Base-by-base conservation (phyloP, 2,888 invertebrate genomes). In the Cheilosia impressa region DNA sequence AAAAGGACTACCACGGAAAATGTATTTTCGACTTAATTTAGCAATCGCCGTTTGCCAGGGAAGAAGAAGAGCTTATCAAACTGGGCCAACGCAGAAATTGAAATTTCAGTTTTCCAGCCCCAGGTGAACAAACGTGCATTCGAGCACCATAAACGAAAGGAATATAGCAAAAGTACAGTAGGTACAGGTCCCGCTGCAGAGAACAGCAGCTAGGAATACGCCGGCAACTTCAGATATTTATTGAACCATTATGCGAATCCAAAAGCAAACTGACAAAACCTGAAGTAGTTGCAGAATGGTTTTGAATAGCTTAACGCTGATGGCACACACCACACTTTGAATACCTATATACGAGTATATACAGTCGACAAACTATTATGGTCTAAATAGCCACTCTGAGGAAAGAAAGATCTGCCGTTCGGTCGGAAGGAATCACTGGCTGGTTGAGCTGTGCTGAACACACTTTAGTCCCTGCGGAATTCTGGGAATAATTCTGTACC, bases 161-260 rank as follows among this genome's bases (percentile, higher is more conserved):
- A n/a, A 45, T 45, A 45, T 45, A 17, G 17, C 55, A 69, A 65
- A 47, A 71, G 65, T 76, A 58, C 31, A 31, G 9, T 9, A 31
- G 66, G 41, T 76, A 58, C 52, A 55, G 47, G 34, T 47, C 17
- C 43, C 13, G 43, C 50, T 34, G 45, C 17, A 2, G 17, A 65
- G 43, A 17, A 72, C 62, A 5, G 71, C 38, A 19, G 13, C 17
- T 19, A 34, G 34, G 31, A 7, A n/a, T 7, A 17, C 15, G 63
- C 57, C 27, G 65, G 63, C 65, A 83, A 83, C 83, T 83, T 87
- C 38, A 73, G 87, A 83, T 87, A 87, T 87, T 87, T 87, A 87
- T 87, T 87, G 87, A 80, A 87, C 87, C 83, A 87, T 84, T 87
- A 87, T 87, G 76, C 60, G 87, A 71, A 80, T 80, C 66, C 76